These are phyloP conservation scores for Ganaspis brasiliensis DNA, from an alignment of 2,888 invertebrate genomes.

Conservation along the genomic window DNA sequence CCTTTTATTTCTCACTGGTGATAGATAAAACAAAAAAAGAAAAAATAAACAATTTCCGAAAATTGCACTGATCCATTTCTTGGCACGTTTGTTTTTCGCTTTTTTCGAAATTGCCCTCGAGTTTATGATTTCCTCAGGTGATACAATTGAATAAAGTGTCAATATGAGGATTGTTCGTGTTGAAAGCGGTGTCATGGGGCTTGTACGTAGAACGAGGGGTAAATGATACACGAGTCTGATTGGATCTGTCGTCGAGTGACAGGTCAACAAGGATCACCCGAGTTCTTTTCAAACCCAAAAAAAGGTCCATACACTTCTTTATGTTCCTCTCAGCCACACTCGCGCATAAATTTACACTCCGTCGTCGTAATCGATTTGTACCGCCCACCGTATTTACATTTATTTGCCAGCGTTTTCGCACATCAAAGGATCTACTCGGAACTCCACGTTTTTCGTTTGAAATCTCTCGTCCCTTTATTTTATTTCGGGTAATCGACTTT, in stretches of 20 bases:
- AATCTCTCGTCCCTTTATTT: not conserved
- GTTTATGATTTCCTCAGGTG: not conserved
- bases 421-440: slow-evolving; percentile 16
- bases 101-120: not conserved
- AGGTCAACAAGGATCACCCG: slow-evolving; percentile 36
- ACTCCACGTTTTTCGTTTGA: not conserved
- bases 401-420: slow-evolving; percentile 32
- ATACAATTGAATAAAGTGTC: not conserved
- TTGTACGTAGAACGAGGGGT: slow-evolving; percentile 7
- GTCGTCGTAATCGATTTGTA: slow-evolving; percentile 29
- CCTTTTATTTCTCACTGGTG: too few relatives aligned
- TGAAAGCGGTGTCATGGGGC: slow-evolving; percentile 22
- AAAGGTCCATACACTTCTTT: slow-evolving; percentile 29
- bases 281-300: slow-evolving; percentile 33
- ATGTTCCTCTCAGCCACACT: slow-evolving; percentile 29
- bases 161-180: slow-evolving; percentile 6
- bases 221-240: slow-evolving; percentile 36
- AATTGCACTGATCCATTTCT: too few relatives aligned
- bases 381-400: slow-evolving; percentile 40
- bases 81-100: not conserved
- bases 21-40: too few relatives aligned
- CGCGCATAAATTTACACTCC: slow-evolving; percentile 37
- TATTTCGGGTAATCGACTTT: not conserved
- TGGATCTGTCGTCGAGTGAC: slow-evolving; percentile 39
- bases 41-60: too few relatives aligned